Evolutionary conservation across 2,888 invertebrate genomes (phyloP), one percentile per base, ranked within the genome.

Genomic region (Oasisia sp.): DNA sequence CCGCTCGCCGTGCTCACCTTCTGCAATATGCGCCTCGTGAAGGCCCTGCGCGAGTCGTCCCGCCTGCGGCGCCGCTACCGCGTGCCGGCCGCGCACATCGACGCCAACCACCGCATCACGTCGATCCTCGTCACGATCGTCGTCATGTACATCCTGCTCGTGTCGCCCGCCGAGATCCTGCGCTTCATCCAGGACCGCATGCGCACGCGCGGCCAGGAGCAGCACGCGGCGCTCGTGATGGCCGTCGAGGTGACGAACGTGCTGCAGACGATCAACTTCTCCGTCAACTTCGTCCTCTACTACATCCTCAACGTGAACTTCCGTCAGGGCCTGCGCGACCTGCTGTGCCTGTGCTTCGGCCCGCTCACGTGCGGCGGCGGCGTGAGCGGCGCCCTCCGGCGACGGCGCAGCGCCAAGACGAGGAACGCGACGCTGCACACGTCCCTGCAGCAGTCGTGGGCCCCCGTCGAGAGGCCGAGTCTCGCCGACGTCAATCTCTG

Each of bases 141-240:
- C 1, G 94, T 95, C 89, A 95, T 96, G 95, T 96, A 96, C 92
- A 94, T 95, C 89, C 94, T 95, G 32, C 94, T 96, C 8, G 96
- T 96, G 32, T 95, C 95, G 27, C 96, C 96, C 8, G 95, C 95
- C 0, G 96, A 96, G 93, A 95, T 95, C 89, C 94, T 95, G 14
- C 94, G 94, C 92, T 95, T 95, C 92, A 94, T 95, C 19, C 89
- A 91, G 32, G 91, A 92, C 32, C 91, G 92, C 32, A 74, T 74
- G 74, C 74, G 74, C 19, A 74, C 74, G 1, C 74, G 27, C 27
- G 74, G 74, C 32, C 89, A 56, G 74, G 89, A 89, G 12, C 90
- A 50, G 44, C 56, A 90, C 89, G 58, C 56, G 32, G 89, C 50
- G n/a, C 56, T 93, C 32, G 91, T 92, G 11, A 92, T 93, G 27